A percentile compares a stretch with the other conserved stretches of the same genome.
Conservation (phyloP, 2,113 vertebrate genomes). For the Perca flavescens region DNA sequence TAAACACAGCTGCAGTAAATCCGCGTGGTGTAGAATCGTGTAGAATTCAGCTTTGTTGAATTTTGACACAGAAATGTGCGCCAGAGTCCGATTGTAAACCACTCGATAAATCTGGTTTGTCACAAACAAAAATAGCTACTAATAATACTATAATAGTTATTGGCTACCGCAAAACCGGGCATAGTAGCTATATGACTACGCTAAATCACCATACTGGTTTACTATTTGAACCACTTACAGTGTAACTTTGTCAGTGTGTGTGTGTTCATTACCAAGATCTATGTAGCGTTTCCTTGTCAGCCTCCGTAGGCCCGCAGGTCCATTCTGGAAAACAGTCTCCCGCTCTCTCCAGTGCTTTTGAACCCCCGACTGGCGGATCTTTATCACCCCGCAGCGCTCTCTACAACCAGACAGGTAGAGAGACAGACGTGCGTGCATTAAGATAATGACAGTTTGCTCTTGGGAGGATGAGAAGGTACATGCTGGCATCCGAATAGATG, state of each 20-base stretch:
- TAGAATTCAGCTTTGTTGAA: neutral
- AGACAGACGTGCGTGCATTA: slow-evolving; percentile 16
- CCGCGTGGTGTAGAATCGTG: neutral
- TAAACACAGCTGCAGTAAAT: neutral
- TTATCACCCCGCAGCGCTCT: slow-evolving; percentile 94
- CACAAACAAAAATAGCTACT: neutral
- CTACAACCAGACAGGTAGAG: slow-evolving; percentile 74
- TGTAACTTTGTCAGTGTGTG: neutral
- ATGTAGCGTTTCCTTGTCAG: slow-evolving; percentile 93
- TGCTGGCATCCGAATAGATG: neutral
- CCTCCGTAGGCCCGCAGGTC: slow-evolving; percentile 84
- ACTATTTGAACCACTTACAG: no score
- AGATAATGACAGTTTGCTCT: neutral
- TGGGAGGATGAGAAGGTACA: neutral
- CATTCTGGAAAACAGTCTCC: slow-evolving; percentile 88
- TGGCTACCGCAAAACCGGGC: neutral
- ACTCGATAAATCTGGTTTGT: neutral
- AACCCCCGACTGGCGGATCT: slow-evolving; percentile 87
- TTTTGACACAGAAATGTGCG: neutral
- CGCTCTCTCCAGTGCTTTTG: slow-evolving; percentile 89
- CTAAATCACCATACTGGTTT: neutral
- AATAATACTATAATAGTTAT: neutral
- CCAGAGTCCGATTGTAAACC: neutral
- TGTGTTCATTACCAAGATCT: slow-evolving; percentile 89
- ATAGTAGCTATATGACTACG: neutral